Conservation (phyloP, 1,140 invertebrate genomes). For the Aphis craccivora region DNA sequence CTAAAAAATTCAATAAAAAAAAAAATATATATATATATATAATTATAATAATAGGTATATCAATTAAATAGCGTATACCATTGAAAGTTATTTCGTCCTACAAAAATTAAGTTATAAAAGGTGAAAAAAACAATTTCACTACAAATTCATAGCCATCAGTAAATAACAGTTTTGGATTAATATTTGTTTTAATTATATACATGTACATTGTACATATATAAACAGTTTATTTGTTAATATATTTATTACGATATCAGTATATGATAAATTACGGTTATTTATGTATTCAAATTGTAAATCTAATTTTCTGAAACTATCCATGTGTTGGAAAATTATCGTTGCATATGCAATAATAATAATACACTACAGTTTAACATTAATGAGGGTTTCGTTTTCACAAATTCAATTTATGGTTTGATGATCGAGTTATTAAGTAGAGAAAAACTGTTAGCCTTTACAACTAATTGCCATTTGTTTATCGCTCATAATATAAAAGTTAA, state of each 20-base stretch:
- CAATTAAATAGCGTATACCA: neutral
- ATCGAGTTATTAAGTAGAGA: neutral
- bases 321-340: neutral
- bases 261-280: neutral
- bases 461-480: neutral
- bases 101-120: neutral
- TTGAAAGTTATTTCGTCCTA: neutral
- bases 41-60: too few species aligned
- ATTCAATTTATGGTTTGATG: neutral
- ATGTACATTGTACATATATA: neutral
- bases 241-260: neutral
- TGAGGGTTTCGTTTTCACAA: neutral
- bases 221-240: neutral
- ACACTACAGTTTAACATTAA: neutral
- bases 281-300: neutral
- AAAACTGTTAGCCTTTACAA: neutral
- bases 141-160: neutral
- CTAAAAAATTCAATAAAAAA: too few species aligned
- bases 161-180: neutral
- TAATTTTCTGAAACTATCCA: neutral
- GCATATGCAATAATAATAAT: neutral
- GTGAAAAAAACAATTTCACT: neutral
- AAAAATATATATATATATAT: too few species aligned
- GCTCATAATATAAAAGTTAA: neutral
- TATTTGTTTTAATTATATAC: neutral